These are phyloP conservation scores for Alosa sapidissima DNA, from an alignment of 2,797 vertebrate genomes.

Conservation along the genomic window DNA sequence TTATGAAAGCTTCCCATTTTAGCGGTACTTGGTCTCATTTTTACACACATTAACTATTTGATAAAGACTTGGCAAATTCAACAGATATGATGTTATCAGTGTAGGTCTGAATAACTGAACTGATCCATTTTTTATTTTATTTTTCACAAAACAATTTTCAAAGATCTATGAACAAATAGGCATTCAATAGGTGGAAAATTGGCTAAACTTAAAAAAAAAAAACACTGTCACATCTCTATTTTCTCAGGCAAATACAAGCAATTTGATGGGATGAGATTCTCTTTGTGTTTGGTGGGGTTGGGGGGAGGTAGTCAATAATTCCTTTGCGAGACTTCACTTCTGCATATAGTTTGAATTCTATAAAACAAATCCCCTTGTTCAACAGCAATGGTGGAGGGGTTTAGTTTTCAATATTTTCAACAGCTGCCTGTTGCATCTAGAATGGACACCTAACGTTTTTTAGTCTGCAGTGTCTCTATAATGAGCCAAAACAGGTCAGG, in stretches of 20 bases:
- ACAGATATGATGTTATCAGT: not conserved
- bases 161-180: not conserved
- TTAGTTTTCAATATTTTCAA: not conserved
- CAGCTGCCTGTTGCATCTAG: slow-evolving; percentile 2
- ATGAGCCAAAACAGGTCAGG: not conserved
- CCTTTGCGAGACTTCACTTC: not conserved
- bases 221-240: not conserved
- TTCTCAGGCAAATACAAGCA: not conserved
- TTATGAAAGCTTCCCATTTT: not conserved
- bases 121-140: not conserved
- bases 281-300: not conserved
- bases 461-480: not conserved
- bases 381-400: not conserved
- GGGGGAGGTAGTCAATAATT: not conserved
- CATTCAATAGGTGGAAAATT: not conserved
- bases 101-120: not conserved
- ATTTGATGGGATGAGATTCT: not conserved
- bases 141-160: not conserved
- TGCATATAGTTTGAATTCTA: not conserved
- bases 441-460: not conserved
- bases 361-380: not conserved
- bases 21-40: not conserved
- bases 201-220: not conserved
- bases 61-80: not conserved
- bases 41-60: not conserved